Base-by-base conservation (phyloP, 2,797 vertebrate species). In the Myripristis jacobus region DNA sequence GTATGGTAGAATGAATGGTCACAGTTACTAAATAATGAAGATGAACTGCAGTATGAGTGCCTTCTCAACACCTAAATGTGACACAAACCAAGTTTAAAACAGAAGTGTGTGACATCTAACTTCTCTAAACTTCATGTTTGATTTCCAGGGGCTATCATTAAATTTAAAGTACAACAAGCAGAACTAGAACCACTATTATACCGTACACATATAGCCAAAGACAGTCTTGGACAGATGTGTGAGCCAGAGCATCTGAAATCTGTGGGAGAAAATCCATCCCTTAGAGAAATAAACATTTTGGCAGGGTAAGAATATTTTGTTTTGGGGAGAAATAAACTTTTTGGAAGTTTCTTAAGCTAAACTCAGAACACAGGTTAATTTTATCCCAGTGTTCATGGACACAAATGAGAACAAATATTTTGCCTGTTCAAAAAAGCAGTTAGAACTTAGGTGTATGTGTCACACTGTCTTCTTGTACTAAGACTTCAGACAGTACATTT, bases 171-270 rank as follows among this genome's bases (percentile, higher is more conserved):
- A 41, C 13, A 15, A 41, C 11, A 90, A 88, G 88, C 80, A 68
- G 79, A 90, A 91, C 86, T 77, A 72, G 80, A 89, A 87, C 83
- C 87, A 90, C 90, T 89, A 88, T 86, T 81, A 87, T 62, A 66
- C 51, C 29, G 41, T 80, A 68, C 57, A 67, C 66, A 77, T 78
- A 71, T 81, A 87, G 87, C 87, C 82, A 85, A 91, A 89, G 64
- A 81, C 87, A 77, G 79, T 87, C 80, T 85, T 87, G 66, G 79
- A 84, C 84, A 83, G 78, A 87, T 89, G 80, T 81, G 85, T 27
- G 18, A 48, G 19, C 36, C 24, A 55, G 38, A 78, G 75, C 66
- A 81, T 84, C 85, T 76, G 31, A 85, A 86, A 85, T 84, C 38
- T 56, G 59, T 88, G 10, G 52, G 65, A 48, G 59, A 84, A 80